Conservation (phyloP, 2,113 vertebrate genomes). For the Mesocricetus auratus region DNA sequence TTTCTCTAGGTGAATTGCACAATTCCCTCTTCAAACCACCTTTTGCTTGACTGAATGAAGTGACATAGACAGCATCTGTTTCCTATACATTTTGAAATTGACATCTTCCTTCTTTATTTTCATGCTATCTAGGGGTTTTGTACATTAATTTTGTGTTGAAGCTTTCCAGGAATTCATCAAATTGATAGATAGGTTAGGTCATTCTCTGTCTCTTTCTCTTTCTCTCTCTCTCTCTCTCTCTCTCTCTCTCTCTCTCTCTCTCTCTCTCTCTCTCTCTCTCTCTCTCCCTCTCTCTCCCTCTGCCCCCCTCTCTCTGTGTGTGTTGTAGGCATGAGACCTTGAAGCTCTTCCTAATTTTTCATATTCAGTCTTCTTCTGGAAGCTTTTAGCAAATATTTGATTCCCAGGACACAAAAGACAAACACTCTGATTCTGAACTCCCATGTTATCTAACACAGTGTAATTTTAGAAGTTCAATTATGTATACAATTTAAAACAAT, state of each 20-base stretch:
- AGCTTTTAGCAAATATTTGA: background rate
- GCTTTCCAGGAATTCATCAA: background rate
- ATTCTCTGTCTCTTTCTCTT: no score
- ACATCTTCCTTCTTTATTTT: background rate
- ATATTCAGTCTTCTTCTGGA: background rate
- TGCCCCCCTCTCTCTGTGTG: background rate
- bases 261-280: background rate
- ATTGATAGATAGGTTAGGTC: background rate
- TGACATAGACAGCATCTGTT: background rate
- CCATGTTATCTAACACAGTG: background rate
- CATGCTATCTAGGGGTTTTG: background rate
- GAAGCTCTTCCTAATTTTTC: background rate
- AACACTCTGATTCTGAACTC: background rate
- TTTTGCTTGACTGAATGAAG: background rate
- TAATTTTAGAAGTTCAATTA: background rate
- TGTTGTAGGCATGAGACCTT: background rate
- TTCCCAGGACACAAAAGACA: background rate
- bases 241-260: no score
- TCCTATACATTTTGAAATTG: background rate
- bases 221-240: no score
- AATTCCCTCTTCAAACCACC: background rate
- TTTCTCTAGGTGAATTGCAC: background rate
- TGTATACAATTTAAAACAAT: background rate
- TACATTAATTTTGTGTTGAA: background rate
- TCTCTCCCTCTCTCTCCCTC: background rate